Base-by-base conservation (phyloP, 2,888 invertebrate genomes). In the Caenorhabditis wallacei region DNA sequence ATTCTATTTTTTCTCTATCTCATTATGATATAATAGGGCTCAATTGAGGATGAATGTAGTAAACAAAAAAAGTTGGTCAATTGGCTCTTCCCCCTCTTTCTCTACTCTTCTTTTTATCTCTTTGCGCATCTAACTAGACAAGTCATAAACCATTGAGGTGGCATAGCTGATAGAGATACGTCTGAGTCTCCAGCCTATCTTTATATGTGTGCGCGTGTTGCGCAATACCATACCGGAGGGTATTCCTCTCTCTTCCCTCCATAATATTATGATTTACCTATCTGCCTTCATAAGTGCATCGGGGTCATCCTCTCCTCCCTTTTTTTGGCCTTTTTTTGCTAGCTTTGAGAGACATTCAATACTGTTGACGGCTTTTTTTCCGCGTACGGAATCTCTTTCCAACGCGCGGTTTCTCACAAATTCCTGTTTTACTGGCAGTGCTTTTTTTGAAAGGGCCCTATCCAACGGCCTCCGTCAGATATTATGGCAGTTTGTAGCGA, bases 251-350 rank as follows among this genome's bases (percentile, higher is more conserved):
- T 11, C 40, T 35, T 35, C 46, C 78, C 61, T 56, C 43, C 61
- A 79, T 79, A 79, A 79, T 79, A 79, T 72, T 80, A 72, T 80
- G 80, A 80, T 80, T 80, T 80, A 72, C 80, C 53, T 72, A 59
- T 46, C 66, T 75, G 51, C 66, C 53, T 54, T 69, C 10, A 37
- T 53, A 68, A 76, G 76, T 76, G 68, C 53, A 59, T 69, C 48
- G 35, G 76, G n/a, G 76, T 68, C 53, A 61, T 30, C 75, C 16
- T 71, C 46, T 22, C 57, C 18, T 37, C 35, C 35, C 18, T 22
- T n/a, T 66, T 40, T 64, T 66, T 59, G 48, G 24, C 30, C 57
- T 35, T 57, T 48, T 48, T 48, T 66, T 26, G 46, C 30, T 53
- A 40, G 51, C 66, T 53, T 66, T 37, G 37, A 24, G 11, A 69